phyloP scores from a whole-genome alignment of 30 jellyfish, hydroid and myxozoan species.

The Aurelia aurita region DNA sequence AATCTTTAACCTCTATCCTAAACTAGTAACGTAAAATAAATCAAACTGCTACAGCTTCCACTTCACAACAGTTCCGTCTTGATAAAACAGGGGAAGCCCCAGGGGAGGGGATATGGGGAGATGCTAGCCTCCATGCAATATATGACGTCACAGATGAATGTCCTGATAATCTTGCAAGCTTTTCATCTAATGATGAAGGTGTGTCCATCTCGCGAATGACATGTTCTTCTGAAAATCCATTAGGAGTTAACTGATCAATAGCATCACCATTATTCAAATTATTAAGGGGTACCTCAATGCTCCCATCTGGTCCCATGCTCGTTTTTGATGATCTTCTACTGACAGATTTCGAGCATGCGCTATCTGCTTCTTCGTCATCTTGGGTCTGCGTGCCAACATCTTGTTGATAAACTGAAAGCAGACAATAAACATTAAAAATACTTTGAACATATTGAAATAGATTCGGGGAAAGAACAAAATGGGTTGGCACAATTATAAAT shows the following conservation, averaged over 20 bases:
- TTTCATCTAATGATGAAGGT: constrained; percentile 60
- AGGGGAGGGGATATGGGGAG: constrained; percentile 81
- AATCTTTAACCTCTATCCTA: too few species aligned
- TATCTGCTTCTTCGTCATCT: background rate
- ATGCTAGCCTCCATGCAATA: constrained; percentile 86
- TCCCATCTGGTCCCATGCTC: background rate
- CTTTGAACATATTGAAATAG: too few species aligned
- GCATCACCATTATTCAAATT: background rate
- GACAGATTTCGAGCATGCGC: background rate
- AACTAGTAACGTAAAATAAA: too few species aligned
- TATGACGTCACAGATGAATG: constrained; percentile 86
- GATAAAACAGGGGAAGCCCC: constrained; percentile 31
- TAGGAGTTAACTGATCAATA: background rate
- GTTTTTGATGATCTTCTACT: background rate
- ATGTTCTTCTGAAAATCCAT: background rate
- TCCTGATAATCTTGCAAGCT: constrained; percentile 74
- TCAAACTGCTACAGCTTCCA: constrained; percentile 37
- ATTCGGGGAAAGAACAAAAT: too few species aligned
- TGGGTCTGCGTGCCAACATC: constrained; percentile 51
- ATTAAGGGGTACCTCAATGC: background rate
- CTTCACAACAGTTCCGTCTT: constrained; percentile 14
- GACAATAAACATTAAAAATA: background rate
- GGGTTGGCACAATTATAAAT: too few species aligned
- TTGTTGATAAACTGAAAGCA: constrained; percentile 24
- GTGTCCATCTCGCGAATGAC: constrained; percentile 27